Conservation (phyloP, 1,140 invertebrate genomes). For the Cherax destructor region DNA sequence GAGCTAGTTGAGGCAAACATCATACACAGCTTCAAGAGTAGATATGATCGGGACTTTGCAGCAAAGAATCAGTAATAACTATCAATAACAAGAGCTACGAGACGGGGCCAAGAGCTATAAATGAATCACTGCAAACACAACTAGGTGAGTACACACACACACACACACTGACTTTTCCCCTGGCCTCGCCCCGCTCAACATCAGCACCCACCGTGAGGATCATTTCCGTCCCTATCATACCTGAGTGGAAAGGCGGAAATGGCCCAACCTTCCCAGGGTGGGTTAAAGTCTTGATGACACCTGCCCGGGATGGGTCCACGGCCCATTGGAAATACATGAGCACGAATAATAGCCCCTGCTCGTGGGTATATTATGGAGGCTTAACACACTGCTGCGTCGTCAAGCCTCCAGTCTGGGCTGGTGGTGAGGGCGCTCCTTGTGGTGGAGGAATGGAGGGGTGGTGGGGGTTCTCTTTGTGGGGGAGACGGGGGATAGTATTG, state of each 20-base stretch:
- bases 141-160: too few relatives aligned
- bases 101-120: too few relatives aligned
- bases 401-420: background rate
- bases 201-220: background rate
- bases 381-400: conserved; percentile 29
- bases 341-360: conserved; percentile 30
- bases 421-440: background rate
- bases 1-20: too few relatives aligned
- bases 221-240: background rate
- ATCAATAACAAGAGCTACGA: too few relatives aligned
- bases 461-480: too few relatives aligned
- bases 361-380: conserved; percentile 43
- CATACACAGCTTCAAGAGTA: too few relatives aligned
- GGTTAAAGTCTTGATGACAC: background rate
- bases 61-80: too few relatives aligned
- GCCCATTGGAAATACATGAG: conserved; percentile 53
- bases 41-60: too few relatives aligned
- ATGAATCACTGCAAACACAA: too few relatives aligned
- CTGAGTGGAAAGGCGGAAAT: background rate
- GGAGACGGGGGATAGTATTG: too few relatives aligned
- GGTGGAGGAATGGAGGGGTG: too few relatives aligned
- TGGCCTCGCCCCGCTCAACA: background rate
- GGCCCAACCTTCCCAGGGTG: background rate
- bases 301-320: conserved; percentile 29
- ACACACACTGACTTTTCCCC: too few relatives aligned